A percentile compares a stretch with the other conserved stretches of the same genome.
Conservation (phyloP, 2,113 vertebrate species). For the Callithrix jacchus region DNA sequence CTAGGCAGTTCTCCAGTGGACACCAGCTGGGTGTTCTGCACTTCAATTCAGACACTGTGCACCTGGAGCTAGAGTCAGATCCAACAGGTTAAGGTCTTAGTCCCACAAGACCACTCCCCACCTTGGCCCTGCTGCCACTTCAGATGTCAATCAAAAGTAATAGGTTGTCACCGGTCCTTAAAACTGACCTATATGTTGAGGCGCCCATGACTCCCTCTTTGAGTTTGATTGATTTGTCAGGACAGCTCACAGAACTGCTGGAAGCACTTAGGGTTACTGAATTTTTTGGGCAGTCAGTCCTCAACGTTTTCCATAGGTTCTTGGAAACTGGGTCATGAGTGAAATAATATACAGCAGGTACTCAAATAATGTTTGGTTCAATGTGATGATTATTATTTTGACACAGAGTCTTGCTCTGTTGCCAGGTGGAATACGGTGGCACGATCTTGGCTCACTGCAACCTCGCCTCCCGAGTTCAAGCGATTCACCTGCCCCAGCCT, state of each 20-base stretch:
- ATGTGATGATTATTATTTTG: not conserved
- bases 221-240: not conserved
- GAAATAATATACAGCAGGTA: not conserved
- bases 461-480: fast-evolving
- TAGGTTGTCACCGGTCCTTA: not conserved
- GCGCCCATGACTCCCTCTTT: not conserved
- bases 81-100: not conserved
- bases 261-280: not conserved
- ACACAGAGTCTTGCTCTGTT: not conserved
- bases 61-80: not conserved
- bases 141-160: not conserved
- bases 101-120: not conserved
- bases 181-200: not conserved
- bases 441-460: fast-evolving
- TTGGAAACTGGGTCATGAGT: not conserved
- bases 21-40: not conserved
- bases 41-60: not conserved
- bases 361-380: not conserved
- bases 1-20: not conserved
- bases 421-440: not conserved
- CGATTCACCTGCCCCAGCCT: not conserved
- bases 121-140: not conserved
- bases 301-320: not conserved
- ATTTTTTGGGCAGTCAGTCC: not conserved
- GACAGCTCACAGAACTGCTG: not conserved